Evolutionary conservation across 2,113 vertebrate genomes (phyloP).

Genomic region (Propithecus coquereli): DNA sequence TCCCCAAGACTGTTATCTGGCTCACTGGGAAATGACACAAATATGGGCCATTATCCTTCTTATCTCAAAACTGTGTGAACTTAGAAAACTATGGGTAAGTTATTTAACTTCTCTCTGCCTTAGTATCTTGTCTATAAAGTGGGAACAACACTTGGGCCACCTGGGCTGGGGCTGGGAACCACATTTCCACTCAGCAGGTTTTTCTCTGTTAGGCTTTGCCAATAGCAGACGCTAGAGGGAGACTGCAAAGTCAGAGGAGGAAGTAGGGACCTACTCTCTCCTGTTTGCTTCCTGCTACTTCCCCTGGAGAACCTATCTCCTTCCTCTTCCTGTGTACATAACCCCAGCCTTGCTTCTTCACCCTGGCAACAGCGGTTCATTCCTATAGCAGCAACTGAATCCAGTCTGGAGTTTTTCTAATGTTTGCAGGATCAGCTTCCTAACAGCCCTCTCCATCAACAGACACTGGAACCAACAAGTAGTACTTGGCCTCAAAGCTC

Average conservation of each 20-base stretch:
- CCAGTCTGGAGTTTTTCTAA: background rate
- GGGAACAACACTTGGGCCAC: background rate
- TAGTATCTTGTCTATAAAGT: no score
- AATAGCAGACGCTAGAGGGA: background rate
- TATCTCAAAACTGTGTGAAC: background rate
- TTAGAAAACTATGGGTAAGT: background rate
- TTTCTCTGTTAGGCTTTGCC: background rate
- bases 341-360: background rate
- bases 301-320: background rate
- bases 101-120: background rate
- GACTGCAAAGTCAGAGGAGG: accelerated
- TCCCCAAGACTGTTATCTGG: background rate
- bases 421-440: background rate
- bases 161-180: no score
- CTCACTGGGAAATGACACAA: background rate
- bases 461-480: background rate
- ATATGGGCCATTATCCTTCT: background rate
- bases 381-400: background rate
- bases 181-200: background rate
- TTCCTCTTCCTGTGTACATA: background rate
- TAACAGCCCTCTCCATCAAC: background rate
- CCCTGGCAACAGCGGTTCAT: accelerated
- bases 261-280: background rate
- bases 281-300: background rate
- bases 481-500: background rate